Evolutionary conservation across 2,113 vertebrate genomes (phyloP).

Genomic region (Dicrurus megarhynchus): DNA sequence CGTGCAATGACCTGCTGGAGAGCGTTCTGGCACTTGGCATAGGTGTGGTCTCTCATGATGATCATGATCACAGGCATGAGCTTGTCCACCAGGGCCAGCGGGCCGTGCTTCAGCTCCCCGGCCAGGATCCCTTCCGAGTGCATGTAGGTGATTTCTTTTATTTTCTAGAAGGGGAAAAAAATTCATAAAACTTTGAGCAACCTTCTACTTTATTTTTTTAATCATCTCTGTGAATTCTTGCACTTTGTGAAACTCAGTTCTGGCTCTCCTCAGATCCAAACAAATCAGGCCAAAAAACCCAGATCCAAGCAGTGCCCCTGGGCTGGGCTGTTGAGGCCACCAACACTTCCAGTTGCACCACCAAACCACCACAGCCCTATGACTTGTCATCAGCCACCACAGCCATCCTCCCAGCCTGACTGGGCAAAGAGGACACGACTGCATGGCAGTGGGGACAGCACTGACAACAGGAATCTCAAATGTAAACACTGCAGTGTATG

Average conservation of each 20-base stretch:
- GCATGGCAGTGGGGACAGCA: not conserved
- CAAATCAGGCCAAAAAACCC: not conserved
- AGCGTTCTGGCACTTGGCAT: slow-evolving; percentile 95
- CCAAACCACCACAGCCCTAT: not conserved
- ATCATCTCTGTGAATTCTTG: not conserved
- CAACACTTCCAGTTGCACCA: not conserved
- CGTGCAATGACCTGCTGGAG: slow-evolving; percentile 94
- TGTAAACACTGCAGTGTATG: accelerated
- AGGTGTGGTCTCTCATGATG: slow-evolving; percentile 96
- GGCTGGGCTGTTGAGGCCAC: not conserved
- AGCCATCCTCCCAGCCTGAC: not conserved
- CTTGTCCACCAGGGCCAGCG: slow-evolving; percentile 93
- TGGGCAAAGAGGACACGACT: not conserved
- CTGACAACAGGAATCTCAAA: not conserved
- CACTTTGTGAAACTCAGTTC: not conserved
- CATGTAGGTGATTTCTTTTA: slow-evolving; percentile 99
- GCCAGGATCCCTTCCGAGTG: slow-evolving; percentile 97
- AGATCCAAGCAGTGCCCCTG: not conserved
- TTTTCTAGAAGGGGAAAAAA: slow-evolving; percentile 80
- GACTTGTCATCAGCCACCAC: not conserved
- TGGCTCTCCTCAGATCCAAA: not conserved
- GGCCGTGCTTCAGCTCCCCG: slow-evolving; percentile 94
- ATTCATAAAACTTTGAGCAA: not conserved
- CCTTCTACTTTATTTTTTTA: not conserved
- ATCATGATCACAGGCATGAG: slow-evolving; percentile 99